Conservation (phyloP, 2,113 vertebrate species). For the Trematocara macrostoma region DNA sequence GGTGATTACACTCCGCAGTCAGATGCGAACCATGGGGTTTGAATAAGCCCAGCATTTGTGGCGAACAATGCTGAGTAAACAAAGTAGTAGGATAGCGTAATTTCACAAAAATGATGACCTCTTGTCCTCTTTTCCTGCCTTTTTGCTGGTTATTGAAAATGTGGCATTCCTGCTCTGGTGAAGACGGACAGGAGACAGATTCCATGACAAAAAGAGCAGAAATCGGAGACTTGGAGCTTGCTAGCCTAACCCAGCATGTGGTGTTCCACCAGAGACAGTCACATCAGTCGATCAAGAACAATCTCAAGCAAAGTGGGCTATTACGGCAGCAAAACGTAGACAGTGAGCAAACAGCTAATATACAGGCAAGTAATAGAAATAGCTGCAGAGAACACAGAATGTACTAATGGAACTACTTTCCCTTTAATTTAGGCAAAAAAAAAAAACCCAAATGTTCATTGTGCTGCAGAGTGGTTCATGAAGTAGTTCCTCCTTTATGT, state of each 20-base stretch:
- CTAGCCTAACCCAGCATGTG: neutral
- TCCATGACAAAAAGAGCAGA: neutral
- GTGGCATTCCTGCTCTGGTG: neutral
- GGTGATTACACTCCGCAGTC: neutral
- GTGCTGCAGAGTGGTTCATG: neutral
- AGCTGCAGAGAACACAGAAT: neutral
- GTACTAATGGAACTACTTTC: neutral
- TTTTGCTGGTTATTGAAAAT: neutral
- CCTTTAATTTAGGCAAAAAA: neutral
- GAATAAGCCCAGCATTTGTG: neutral
- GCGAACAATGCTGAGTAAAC: neutral
- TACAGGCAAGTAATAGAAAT: neutral
- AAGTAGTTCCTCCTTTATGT: neutral
- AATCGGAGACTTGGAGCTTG: neutral
- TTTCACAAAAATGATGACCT: neutral
- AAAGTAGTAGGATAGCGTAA: neutral
- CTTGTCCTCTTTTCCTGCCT: neutral
- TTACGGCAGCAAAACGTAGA: neutral
- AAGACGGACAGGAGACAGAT: neutral
- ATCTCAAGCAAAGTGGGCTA: neutral
- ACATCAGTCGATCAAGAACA: neutral
- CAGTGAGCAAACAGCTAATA: neutral
- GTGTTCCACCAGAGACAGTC: neutral
- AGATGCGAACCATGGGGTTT: constrained; percentile 28
- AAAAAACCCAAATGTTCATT: neutral